Evolutionary conservation across 2,888 invertebrate species (phyloP), one percentile per base, ranked within the genome.

Genomic region (Cybosia mesomella): DNA sequence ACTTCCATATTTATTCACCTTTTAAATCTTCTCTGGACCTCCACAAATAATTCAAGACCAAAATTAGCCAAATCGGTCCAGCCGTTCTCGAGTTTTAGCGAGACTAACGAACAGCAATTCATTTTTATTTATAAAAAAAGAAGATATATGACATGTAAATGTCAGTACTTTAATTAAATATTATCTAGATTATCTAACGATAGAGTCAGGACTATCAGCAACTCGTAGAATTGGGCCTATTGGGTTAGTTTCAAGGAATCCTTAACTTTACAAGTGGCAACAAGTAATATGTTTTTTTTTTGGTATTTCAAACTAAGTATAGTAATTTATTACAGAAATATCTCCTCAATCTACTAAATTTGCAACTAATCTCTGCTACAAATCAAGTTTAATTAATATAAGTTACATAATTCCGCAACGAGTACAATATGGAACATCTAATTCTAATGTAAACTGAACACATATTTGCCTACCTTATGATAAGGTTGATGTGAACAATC

Each of bases 381-480:
- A 75, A 79, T 76, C 69, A 77, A 71, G 65, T 76, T 72, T 74
- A 74, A 67, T 65, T 66, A 72, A 66, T 76, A 72, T 43, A 59
- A 34, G 22, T 71, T 76, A 75, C 72, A 78, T 73, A 67, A 83
- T 85, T 84, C 74, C 70, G 71, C 75, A 70, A 70, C 75, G 59
- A 65, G 58, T 49, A 76, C 77, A 79, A 81, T 79, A 66, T 75
- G 73, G 75, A 71, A 64, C 63, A 60, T 81, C 85, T 91, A 90
- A 91, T 87, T 83, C 88, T 76, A 82, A 80, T 79, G 82, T 77
- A 91, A 92, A 92, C 87, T 58, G 67, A 72, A 72, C 72, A 81
- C 82, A 84, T 90, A 85, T 91, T 90, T 91, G 85, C 87, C 74
- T 79, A 84, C 83, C 82, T 85, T 75, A 82, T 87, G 91, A 89